Conservation (phyloP, 2,113 vertebrate species). For the Talpa occidentalis region DNA sequence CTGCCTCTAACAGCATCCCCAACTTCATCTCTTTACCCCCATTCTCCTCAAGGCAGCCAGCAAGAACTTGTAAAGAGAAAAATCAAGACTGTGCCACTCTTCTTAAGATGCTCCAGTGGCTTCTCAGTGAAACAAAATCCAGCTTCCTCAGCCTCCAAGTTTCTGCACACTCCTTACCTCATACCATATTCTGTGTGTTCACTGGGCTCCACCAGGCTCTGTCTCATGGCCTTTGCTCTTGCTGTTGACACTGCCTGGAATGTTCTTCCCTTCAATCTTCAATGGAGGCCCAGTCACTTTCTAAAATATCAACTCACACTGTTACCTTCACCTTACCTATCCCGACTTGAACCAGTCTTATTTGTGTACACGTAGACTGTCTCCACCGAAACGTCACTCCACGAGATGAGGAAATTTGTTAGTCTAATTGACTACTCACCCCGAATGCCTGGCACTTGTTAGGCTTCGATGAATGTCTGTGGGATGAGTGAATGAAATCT, state of each 20-base stretch:
- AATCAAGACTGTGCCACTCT: background rate
- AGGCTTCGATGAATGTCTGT: background rate
- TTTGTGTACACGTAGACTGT: background rate
- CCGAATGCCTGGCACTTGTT: background rate
- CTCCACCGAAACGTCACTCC: background rate
- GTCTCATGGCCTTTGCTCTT: background rate
- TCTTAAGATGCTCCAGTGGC: background rate
- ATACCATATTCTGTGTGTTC: accelerated
- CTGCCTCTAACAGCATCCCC: background rate
- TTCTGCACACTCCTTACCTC: accelerated
- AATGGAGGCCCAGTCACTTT: background rate
- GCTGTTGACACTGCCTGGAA: background rate
- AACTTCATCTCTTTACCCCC: background rate
- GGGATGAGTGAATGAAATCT: background rate
- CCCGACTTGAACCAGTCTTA: background rate
- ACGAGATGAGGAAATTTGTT: background rate
- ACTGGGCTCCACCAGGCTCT: background rate
- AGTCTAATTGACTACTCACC: background rate
- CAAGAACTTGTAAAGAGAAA: background rate
- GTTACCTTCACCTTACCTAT: background rate
- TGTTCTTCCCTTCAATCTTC: background rate
- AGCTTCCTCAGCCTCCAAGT: background rate
- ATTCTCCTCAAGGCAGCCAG: background rate
- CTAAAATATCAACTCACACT: background rate
- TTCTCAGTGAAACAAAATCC: background rate